phyloP scores from a whole-genome alignment of 1,140 invertebrate genomes.

The Berghia stephanieae region DNA sequence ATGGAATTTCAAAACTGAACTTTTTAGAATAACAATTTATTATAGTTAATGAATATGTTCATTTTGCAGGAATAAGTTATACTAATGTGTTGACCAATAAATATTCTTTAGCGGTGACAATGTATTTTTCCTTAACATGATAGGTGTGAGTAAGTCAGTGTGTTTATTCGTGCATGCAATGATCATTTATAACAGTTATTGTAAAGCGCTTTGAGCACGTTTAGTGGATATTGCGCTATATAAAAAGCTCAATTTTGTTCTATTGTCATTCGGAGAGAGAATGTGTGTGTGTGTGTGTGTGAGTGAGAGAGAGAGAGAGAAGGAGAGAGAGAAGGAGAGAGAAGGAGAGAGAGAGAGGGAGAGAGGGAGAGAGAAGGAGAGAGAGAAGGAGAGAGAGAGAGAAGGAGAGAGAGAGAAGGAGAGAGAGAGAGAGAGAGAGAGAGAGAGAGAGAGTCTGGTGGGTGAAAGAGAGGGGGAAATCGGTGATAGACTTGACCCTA shows the following conservation, averaged over 20 bases:
- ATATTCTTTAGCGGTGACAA: not conserved
- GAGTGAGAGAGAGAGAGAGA: constrained; percentile 25
- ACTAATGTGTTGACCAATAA: not conserved
- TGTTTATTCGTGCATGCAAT: not conserved
- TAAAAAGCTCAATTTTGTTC: too few species aligned
- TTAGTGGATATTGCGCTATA: too few species aligned
- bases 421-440: not conserved
- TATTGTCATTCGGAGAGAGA: too few species aligned
- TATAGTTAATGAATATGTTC: not conserved
- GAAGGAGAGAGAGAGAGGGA: constrained; percentile 16
- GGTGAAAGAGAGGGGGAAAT: not conserved
- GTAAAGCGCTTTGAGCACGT: too few species aligned
- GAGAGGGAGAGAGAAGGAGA: not conserved
- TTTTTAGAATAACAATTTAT: not conserved
- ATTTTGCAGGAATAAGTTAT: not conserved
- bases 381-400: not conserved
- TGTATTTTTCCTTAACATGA: not conserved
- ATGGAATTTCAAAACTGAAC: not conserved
- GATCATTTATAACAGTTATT: too few species aligned
- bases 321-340: constrained; percentile 14
- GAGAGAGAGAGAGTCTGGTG: too few species aligned
- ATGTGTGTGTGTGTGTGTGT: constrained; percentile 18
- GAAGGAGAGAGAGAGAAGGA: not conserved
- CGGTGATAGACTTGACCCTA: not conserved
- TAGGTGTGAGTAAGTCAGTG: not conserved